These are phyloP conservation scores for Lithophane socia DNA, from an alignment of 2,888 invertebrate species.

Conservation along the genomic window DNA sequence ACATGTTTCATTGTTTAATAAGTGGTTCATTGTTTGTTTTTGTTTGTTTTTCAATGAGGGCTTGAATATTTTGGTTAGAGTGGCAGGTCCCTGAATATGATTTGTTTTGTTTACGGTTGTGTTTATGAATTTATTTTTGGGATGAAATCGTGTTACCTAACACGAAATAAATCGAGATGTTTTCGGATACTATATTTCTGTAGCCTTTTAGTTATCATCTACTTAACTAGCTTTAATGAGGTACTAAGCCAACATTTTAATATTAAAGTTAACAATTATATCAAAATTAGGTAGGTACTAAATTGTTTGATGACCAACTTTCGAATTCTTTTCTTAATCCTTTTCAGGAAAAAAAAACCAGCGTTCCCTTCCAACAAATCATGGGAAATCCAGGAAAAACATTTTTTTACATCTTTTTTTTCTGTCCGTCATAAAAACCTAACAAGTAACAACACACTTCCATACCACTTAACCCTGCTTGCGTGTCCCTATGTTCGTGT, in stretches of 20 bases:
- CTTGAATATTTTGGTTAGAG: constrained; percentile 17
- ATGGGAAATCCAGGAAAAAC: neutral
- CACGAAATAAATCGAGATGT: neutral
- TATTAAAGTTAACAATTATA: too few species aligned
- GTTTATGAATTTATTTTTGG: constrained; percentile 15
- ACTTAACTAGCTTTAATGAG: neutral
- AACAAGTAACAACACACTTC: constrained; percentile 42
- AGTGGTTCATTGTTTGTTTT: constrained; percentile 49
- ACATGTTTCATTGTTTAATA: constrained; percentile 50
- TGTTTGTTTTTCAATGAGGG: constrained; percentile 32
- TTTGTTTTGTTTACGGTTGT: neutral
- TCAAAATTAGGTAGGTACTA: too few species aligned
- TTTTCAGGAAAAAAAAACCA: too few species aligned
- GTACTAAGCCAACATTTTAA: too few species aligned
- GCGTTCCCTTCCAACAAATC: too few species aligned
- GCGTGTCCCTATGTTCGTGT: constrained; percentile 71
- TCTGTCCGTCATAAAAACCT: constrained; percentile 18
- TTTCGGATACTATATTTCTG: neutral
- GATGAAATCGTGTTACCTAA: neutral
- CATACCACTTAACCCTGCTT: constrained; percentile 51
- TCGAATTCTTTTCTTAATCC: too few species aligned
- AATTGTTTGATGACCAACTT: too few species aligned
- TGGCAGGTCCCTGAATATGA: neutral
- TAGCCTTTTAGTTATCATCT: neutral
- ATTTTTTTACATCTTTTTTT: neutral